Base-by-base conservation (phyloP, 2,113 vertebrate species). In the Salvelinus sp. region DNA sequence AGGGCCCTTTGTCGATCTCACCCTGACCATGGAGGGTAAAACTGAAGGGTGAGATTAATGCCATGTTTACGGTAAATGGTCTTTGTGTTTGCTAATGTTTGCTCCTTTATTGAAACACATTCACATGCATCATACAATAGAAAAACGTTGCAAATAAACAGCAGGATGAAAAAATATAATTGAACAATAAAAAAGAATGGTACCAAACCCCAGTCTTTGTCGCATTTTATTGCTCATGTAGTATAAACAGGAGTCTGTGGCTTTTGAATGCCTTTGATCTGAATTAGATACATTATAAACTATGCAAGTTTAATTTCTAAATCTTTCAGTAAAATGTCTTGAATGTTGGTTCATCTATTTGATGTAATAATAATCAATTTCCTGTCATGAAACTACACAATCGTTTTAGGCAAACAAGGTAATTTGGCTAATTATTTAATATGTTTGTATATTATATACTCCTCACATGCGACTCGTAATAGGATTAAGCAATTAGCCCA, bases 41-140 rank as follows among this genome's bases (percentile, higher is more conserved):
- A 30, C 47, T 27, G 57, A 23, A 68, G 65, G 47, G 65, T 58
- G 60, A 66, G 58, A 72, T 69, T 47, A 84, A 72, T 44, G 38
- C 38, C 38, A 44, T 44, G 9, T 44, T 44, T 44, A 44, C 38
- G 7, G 38, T 44, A 44, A 44, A 44, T 44, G 7, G 0, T 44
- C 69, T 79, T 65, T 83, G 83, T 87, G 84, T 89, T 87, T 87
- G 87, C 85, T 88, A 77, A 87, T 90, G 87, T 91, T 89, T 89
- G 90, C 89, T 90, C 90, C 74, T 91, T 88, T 88, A 79, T 84
- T 70, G 82, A 75, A 1, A 78, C 88, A 85, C 80, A 23, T 76
- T 87, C 86, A 90, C 88, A 66, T 87, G 72, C 88, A 80, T 91
- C 82, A 78, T 87, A 83, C 88, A 88, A 77, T 80, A 89, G 78